Base-by-base conservation (phyloP, 2,113 vertebrate genomes). In the Stegastes partitus region DNA sequence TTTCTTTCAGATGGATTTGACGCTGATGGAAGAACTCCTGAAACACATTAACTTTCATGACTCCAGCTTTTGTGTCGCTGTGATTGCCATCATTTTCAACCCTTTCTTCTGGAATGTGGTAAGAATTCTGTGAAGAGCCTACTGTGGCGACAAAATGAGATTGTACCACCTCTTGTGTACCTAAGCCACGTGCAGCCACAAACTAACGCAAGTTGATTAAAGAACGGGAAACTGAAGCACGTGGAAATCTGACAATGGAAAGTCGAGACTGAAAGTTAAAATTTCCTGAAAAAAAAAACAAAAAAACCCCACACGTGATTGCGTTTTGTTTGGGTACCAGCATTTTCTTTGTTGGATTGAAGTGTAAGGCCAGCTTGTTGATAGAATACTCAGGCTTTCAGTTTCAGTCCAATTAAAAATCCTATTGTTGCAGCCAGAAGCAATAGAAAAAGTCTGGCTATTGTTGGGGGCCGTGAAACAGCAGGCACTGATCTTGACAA, bases 81-180 rank as follows among this genome's bases (percentile, higher is more conserved):
- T 94, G 45, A 51, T 92, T 11, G 86, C 92, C 62, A 94, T 95
- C 54, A 47, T 94, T 53, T 95, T 95, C 84, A 95, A 95, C 79
- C 95, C 95, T 12, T 64, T 95, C 34, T 95, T 95, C 87, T 95
- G 95, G 95, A 95, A 95, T 56, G 79, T 94, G 92, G 95, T 95
- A 89, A 85, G 91, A 69, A 16, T 1, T 31, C 0, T 28, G 54
- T 31, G 15, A 25, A 16, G 14, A 45, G 39, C 5, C 14, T 16
- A 9, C 19, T 47, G 5, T 1, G 11, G 19, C 44, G n/a, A 19
- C 21, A 6, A 5, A 47, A 23, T 9, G 10, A 49, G n/a, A 11
- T 11, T 8, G 11, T 12, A 12, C 3, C 3, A 3, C 50, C 5
- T 37, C 22, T 9, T 34, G n/a, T 6, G 7, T 9, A 34, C 31